Evolutionary conservation across 2,113 vertebrate genomes (phyloP).

Genomic region (Cricetomys ansorgei): DNA sequence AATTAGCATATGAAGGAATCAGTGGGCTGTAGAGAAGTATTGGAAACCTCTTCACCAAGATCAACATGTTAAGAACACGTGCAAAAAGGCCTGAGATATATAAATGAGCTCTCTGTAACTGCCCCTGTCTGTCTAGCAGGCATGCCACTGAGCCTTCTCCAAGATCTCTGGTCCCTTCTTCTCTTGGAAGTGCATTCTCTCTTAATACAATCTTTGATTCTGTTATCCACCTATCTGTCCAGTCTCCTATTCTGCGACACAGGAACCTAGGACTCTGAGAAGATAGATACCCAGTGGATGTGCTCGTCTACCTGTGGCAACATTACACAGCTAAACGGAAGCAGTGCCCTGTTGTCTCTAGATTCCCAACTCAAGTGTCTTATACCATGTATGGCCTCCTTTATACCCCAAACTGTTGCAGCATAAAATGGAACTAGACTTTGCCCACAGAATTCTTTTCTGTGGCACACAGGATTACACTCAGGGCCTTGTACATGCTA

Average conservation of each 20-base stretch:
- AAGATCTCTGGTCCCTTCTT: neutral
- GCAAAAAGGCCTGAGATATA: neutral
- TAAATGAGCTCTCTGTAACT: neutral
- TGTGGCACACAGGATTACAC: neutral
- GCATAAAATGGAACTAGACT: neutral
- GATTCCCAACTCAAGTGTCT: neutral
- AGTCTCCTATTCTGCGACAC: neutral
- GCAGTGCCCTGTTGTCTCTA: neutral
- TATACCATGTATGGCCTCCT: neutral
- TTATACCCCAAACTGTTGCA: neutral
- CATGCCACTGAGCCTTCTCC: neutral
- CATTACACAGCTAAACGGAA: conserved; percentile 17
- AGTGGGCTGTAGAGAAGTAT: neutral
- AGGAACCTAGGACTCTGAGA: neutral
- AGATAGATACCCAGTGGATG: neutral
- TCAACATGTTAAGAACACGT: neutral
- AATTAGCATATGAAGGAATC: neutral
- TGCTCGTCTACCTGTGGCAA: too few species aligned
- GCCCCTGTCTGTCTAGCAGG: neutral
- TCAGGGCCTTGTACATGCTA: neutral
- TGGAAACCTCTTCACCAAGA: neutral
- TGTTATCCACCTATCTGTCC: neutral
- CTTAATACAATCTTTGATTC: neutral
- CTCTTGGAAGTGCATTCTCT: neutral
- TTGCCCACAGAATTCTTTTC: conserved; percentile 16